Base-by-base conservation (phyloP, 2,797 vertebrate species). In the Poecilia velifera region DNA sequence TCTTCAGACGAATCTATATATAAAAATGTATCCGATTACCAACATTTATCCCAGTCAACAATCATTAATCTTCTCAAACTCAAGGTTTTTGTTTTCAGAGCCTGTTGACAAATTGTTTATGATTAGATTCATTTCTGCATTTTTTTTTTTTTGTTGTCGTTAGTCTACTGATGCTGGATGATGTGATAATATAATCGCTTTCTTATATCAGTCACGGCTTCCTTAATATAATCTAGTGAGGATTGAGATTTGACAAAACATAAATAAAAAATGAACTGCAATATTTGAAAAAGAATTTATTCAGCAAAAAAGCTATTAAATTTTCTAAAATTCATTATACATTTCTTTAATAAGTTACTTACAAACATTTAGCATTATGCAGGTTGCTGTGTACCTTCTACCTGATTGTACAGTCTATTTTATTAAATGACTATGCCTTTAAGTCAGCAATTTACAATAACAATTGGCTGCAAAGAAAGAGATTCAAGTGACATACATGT, bases 251-350 rank as follows among this genome's bases (percentile, higher is more conserved):
- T 18, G 41, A 18, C 13, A 41, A 6, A 62, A 81, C 64, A 49
- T 51, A 55, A 53, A 70, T 13, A 22, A 53, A 51, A 22, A 8
- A 53, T 49, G 6, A 18, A 64, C 78, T 49, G 79, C 20, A 70
- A 0, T 9, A 80, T 84, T 84, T 85, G 57, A 90, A 91, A 91
- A 92, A 79, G 62, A 83, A 88, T 93, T 92, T 79, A 91, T 87
- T 90, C 53, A 91, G 82, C 89, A 31, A 73, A 87, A 72, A 91
- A 86, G 2, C 39, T 43, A 66, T 83, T 77, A 18, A 82, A 86
- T 83, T 79, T 87, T 75, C 70, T 86, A 71, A 83, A 87, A 74
- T 55, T 59, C 55, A n/a, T 71, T 16, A 71, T 7, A 71, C 10
- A 45, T 82, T 72, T 12, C 8, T 76, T 66, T 81, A 82, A 73